Percentiles rank a stretch among this genome's conserved stretches.
Evolutionary conservation across 2,797 vertebrate genomes (phyloP).

Genomic region (Poecilia gillii): DNA sequence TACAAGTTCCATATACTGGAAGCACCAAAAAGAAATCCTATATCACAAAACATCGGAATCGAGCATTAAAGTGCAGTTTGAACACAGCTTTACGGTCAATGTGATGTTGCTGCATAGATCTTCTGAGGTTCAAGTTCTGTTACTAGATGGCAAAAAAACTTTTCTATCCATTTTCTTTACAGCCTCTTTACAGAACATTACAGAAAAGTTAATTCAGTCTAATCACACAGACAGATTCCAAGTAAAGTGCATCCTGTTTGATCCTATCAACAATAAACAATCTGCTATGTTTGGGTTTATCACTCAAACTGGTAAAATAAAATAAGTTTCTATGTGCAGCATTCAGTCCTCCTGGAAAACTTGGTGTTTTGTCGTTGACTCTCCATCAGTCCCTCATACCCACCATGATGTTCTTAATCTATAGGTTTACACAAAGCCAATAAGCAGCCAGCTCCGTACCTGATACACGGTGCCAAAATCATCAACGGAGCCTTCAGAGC

Average conservation of each 20-base stretch:
- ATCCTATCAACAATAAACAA: not conserved
- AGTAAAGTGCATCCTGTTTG: not conserved
- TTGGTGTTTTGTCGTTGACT: not conserved
- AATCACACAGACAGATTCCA: not conserved
- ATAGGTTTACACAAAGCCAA: slow-evolving; percentile 96
- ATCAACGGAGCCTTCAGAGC: slow-evolving; percentile 97
- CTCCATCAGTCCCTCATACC: not conserved
- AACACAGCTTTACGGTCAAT: no score
- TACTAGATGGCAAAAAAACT: no score
- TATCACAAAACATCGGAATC: no score
- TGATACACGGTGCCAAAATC: slow-evolving; percentile 97
- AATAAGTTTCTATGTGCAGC: not conserved
- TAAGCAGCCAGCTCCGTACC: slow-evolving; percentile 91
- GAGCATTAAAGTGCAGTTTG: no score
- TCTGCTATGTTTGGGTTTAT: not conserved
- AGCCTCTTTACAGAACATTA: no score
- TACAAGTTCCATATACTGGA: no score
- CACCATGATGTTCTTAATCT: not conserved
- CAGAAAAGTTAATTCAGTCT: not conserved
- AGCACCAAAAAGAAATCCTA: no score
- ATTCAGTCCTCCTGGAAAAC: not conserved
- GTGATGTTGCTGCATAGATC: not conserved
- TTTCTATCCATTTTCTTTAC: no score
- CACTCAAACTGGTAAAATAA: not conserved
- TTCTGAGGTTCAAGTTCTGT: not conserved